Evolutionary conservation across 2,888 invertebrate genomes (phyloP), one percentile per base, ranked within the genome.

Genomic region (Chorisops tibialis): DNA sequence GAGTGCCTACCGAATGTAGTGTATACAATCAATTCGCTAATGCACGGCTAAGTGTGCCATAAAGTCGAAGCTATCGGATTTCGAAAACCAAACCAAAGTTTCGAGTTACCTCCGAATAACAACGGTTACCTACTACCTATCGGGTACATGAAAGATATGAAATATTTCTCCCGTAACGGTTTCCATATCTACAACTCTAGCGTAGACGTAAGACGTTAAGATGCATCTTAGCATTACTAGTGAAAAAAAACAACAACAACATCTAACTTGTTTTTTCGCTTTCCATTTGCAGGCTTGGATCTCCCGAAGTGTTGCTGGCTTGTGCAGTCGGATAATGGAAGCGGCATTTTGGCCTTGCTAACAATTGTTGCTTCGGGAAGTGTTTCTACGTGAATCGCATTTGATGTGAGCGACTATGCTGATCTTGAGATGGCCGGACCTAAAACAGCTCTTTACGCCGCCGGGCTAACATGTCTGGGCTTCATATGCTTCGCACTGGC

Each of bases 401-500:
- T 48, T 16, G 22, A 56, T 41, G 45, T 30, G 24, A 7, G 30
- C 19, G 12, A 18, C 7, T 65, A 66, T 66, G 66, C 60, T 63
- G 45, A 62, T 45, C 48, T 41, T 58, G 75, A 71, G 67, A 78
- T 78, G 78, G 78, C 78, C 67, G 76, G 74, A 72, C 75, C 76
- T 71, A 74, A 68, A 68, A 73, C 71, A 69, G 71, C 76, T 71
- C 72, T 78, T 64, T 78, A 77, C 71, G 77, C 75, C 72, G 77
- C 78, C 70, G 77, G 75, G 69, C 72, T 78, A 74, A 78, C 78
- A 69, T 75, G 75, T 69, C 67, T 77, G 66, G 89, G 89, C 73
- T 89, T 90, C 77, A 82, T 88, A 68, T 89, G 89, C 74, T 88
- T 92, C 74, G 87, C 88, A 65, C 82, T 93, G 69, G 91, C 91